Base-by-base conservation (phyloP, 2,113 vertebrate genomes). In the Dicerorhinus sumatrensis region DNA sequence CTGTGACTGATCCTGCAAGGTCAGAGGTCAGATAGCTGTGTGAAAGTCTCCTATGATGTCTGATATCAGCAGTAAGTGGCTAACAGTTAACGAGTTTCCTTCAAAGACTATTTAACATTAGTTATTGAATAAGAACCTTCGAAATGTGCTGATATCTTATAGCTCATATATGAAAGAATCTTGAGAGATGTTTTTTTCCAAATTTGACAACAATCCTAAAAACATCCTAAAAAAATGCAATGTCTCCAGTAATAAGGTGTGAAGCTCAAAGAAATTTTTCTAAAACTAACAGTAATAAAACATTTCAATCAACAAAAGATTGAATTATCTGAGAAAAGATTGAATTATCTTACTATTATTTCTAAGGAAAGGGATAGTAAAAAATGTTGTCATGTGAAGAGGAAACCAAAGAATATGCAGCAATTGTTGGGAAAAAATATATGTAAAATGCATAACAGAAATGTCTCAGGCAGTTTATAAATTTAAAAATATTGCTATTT, bases 161-260 rank as follows among this genome's bases (percentile, higher is more conserved):
- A 31, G 5, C 5, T 83, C 23, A 33, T 18, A 6, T 46, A 75
- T 63, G 18, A 91, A 83, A 96, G 51, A 83, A 75, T 70, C 5
- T 81, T 93, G 10, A 63, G 21, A 63, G 12, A 25, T 8, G 31
- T 48, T 48, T 89, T 89, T 85, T 88, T 27, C 42, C 20, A 89
- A 89, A 91, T 58, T 91, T 96, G 85, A 88, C 27, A 94, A 73
- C 76, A 88, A 73, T 85, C 27, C 8, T 77, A 65, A 93, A 87
- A 85, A 46, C 77, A 20, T 21, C 39, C 39, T 39, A 39, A 39
- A 39, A 39, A 39, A 39, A 86, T 86, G 72, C 75, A 17, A 14
- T 70, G 58, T 54, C 65, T 54, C 10, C 21, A 89, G 31, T 73
- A 80, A 84, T 87, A 85, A 88, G 23, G 42, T 87, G 17, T 70